Conservation (phyloP, 2,888 invertebrate genomes). For the Lepidonotus clava region DNA sequence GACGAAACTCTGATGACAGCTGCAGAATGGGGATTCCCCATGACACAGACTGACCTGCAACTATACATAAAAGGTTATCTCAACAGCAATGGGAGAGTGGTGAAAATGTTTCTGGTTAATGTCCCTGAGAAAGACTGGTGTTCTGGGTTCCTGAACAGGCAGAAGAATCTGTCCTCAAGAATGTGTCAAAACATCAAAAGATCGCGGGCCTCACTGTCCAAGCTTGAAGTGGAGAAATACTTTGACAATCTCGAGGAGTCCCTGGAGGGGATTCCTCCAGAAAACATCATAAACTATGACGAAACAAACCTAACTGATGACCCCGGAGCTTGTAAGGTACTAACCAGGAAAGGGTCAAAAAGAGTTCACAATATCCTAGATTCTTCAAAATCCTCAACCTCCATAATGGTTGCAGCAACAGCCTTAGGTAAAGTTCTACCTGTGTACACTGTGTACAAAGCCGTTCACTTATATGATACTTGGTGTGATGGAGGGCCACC, state of each 20-base stretch:
- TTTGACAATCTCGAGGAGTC: background rate
- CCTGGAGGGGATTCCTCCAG: constrained; percentile 52
- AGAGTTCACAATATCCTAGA: constrained; percentile 77
- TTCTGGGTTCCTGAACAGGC: background rate
- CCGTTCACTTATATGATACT: constrained; percentile 75
- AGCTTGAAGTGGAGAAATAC: background rate
- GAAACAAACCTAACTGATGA: constrained; percentile 78
- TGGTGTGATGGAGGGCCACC: constrained; percentile 79
- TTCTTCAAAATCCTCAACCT: constrained; percentile 71
- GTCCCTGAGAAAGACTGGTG: background rate
- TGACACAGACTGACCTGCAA: no score
- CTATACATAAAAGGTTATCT: no score
- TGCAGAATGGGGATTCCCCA: no score
- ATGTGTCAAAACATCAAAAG: constrained; percentile 1
- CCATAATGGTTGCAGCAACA: background rate
- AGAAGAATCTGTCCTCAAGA: background rate
- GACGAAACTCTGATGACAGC: no score
- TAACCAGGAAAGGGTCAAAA: constrained; percentile 65
- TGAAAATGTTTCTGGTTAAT: no score
- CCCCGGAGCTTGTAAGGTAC: constrained; percentile 71
- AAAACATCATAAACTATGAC: constrained; percentile 75
- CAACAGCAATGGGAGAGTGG: no score
- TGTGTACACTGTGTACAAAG: constrained; percentile 41
- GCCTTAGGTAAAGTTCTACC: background rate
- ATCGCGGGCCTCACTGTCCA: background rate